Percentiles rank a stretch among this genome's conserved stretches.
Evolutionary conservation across 2,797 vertebrate genomes (phyloP).

Genomic region (Tragopan temminckii): DNA sequence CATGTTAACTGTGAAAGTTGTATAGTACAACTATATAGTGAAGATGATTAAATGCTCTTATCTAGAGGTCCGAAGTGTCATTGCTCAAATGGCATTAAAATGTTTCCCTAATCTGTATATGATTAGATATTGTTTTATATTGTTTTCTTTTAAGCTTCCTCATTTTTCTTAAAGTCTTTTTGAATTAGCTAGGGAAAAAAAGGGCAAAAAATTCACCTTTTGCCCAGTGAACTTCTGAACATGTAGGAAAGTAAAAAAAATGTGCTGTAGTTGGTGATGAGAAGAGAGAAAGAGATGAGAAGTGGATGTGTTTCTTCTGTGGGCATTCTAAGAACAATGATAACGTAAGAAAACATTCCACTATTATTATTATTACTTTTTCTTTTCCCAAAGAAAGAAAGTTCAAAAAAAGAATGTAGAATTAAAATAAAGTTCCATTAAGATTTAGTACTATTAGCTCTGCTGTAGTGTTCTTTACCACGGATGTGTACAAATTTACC

Average conservation of each 20-base stretch:
- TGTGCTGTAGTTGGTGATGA: neutral
- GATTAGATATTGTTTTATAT: neutral
- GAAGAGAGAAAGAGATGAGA: neutral
- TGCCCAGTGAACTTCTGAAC: neutral
- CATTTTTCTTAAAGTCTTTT: neutral
- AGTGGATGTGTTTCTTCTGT: neutral
- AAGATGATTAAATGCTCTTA: neutral
- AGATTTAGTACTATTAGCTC: neutral
- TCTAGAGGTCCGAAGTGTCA: neutral
- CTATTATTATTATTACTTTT: neutral
- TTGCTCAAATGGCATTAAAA: neutral
- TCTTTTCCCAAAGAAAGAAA: neutral
- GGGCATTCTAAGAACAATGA: neutral
- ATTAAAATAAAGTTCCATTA: neutral
- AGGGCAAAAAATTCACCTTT: neutral
- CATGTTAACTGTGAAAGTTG: neutral
- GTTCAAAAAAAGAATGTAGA: neutral
- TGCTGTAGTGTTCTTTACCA: neutral
- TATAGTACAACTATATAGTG: neutral
- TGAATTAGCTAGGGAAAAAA: neutral
- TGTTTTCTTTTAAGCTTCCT: neutral
- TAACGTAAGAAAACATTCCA: neutral
- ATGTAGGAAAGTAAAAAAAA: slow-evolving; percentile 26
- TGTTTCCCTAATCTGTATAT: neutral
- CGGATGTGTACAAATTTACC: neutral